Percentiles rank a stretch among this genome's conserved stretches.
phyloP scores from a whole-genome alignment of 2,888 invertebrate species.

The Tiphia femorata region DNA sequence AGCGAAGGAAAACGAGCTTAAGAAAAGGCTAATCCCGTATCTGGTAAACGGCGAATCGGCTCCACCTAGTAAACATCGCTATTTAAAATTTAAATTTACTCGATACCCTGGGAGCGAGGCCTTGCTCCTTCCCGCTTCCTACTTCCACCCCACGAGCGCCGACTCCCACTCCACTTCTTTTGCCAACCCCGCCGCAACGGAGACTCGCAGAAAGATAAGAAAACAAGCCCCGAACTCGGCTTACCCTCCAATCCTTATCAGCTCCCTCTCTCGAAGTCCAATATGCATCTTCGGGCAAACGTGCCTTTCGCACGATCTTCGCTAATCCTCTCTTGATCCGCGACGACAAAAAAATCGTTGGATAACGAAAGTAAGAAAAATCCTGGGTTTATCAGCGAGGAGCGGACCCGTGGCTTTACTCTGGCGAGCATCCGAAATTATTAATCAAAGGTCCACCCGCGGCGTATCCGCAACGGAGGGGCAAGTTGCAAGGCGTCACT shows the following conservation, averaged over 20 bases:
- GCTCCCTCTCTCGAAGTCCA: constrained; percentile 8
- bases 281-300: constrained; percentile 20
- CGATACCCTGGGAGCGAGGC: constrained; percentile 35
- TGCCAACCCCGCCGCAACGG: constrained; percentile 24
- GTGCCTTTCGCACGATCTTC: background rate
- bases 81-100: constrained; percentile 58
- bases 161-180: constrained; percentile 12
- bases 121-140: constrained; percentile 33
- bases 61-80: constrained; percentile 43
- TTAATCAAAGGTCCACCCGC: background rate
- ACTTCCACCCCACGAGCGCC: constrained; percentile 7
- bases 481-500: constrained; percentile 1
- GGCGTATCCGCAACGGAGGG: background rate
- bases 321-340: background rate
- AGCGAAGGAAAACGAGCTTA: constrained; percentile 20
- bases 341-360: too few species aligned
- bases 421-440: too few species aligned
- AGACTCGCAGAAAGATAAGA: constrained; percentile 48
- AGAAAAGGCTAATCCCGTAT: constrained; percentile 47
- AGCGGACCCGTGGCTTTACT: too few species aligned
- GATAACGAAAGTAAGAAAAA: too few species aligned
- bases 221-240: constrained; percentile 37
- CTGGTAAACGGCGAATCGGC: constrained; percentile 45
- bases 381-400: too few species aligned
- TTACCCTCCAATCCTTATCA: constrained; percentile 40